These are phyloP conservation scores for Diachasmimorpha longicaudata DNA, from an alignment of 1,140 invertebrate species.

Conservation along the genomic window DNA sequence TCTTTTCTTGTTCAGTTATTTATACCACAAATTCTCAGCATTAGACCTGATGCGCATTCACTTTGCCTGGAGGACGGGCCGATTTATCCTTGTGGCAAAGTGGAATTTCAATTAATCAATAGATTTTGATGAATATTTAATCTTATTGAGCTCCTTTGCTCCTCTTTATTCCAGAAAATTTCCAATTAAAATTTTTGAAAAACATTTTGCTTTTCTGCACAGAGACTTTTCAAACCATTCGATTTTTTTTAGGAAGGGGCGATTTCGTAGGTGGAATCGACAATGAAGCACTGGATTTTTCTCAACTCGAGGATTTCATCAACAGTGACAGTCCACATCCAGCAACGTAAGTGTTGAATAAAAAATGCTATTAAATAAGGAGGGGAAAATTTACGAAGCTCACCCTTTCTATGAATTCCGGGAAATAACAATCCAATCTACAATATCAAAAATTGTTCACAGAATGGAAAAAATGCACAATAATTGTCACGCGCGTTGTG, in stretches of 20 bases:
- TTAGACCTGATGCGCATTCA: conserved; percentile 14
- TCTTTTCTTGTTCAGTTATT: not conserved
- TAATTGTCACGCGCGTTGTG: conserved; percentile 1
- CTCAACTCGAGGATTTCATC: conserved; percentile 80
- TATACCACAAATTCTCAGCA: conserved; percentile 14
- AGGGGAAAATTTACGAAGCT: not conserved
- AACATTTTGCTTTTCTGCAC: no score
- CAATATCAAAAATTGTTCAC: not conserved
- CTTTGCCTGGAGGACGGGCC: conserved; percentile 24
- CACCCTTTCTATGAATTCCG: not conserved
- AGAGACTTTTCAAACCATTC: not conserved
- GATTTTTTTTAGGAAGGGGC: conserved; percentile 57
- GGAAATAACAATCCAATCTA: not conserved
- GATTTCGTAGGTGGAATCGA: conserved; percentile 83
- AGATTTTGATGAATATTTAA: not conserved
- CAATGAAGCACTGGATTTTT: conserved; percentile 81
- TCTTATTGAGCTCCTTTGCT: not conserved
- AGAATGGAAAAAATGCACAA: not conserved
- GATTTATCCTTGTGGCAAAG: conserved; percentile 31
- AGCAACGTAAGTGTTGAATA: conserved; percentile 51
- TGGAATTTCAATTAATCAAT: not conserved
- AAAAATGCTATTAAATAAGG: not conserved
- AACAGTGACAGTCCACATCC: conserved; percentile 69
- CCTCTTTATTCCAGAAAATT: no score
- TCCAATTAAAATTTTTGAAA: no score